Evolutionary conservation across 2,797 vertebrate genomes (phyloP), one percentile per base, ranked within the genome.

Genomic region (Pagetopsis macropterus): DNA sequence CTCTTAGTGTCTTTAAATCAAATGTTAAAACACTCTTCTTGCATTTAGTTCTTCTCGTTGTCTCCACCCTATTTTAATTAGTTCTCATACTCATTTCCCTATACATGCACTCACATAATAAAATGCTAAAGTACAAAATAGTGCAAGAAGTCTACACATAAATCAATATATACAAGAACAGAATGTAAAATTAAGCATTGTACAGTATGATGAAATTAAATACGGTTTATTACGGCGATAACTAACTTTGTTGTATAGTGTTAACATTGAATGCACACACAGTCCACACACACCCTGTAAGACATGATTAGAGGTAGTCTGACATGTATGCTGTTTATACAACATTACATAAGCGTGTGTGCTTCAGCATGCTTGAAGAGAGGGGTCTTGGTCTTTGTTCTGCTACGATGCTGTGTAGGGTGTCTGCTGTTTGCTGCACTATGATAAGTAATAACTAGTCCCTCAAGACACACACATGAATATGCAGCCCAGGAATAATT

Each of bases 261-360:
- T 37, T 6, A 37, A 37, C 7, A 37, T 37, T 8, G 7, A 37
- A 37, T 9, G 8, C 8, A 37, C 33, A 27, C 4, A 5, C 27
- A 27, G 4, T 4, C 27, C 27, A 27, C 27, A 27, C 27, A 37
- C 33, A 37, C 33, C 33, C 33, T 37, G 33, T 37, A 37, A 37
- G 33, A 37, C 43, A 73, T 74, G 69, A 82, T 88, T 70, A 77
- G 50, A 83, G 51, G 64, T 67, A 52, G 60, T 62, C 60, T 75
- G 52, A 78, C 57, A 71, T 75, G 59, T 55, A 79, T 50, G 7
- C 40, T 3, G 16, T 77, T 69, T 67, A 56, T 73, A 63, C 19
- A 43, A 50, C 71, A 86, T 89, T 84, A 81, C 72, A 83, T 83
- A 88, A 86, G 84, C 45, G 58, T 73, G 17, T 74, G 70, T 68